Base-by-base conservation (phyloP, 64 coral and sea anemone species). In the Platygyra sinensis region DNA sequence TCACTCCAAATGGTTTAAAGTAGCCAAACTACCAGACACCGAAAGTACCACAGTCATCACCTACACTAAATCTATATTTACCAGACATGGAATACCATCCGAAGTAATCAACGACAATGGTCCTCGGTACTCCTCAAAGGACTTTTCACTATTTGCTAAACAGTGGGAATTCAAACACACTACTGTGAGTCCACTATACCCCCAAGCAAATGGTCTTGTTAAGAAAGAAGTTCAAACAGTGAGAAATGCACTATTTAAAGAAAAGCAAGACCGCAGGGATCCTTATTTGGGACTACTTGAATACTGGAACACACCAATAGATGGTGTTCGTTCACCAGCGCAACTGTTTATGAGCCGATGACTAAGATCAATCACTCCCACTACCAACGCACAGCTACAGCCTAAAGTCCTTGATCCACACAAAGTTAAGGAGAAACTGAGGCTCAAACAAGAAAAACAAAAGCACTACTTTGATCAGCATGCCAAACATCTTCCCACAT, bases 31-130 rank as follows among this genome's bases (percentile, higher is more conserved):
- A 4, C 42, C 72, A 75, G 25, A 88, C 86, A 86, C 83, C 17
- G 50, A 86, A n/a, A 36, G 65, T 16, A 24, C 36, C 33, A 76
- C 69, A 65, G 51, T 75, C 46, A 76, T 59, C 69, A 57, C 38
- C 60, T 63, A 86, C 63, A 42, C n/a, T 4, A 86, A 86, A 64
- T n/a, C n/a, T n/a, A n/a, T 69, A 14, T 86, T 86, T 71, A 64
- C 83, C 69, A 9, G 83, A 49, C 83, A 67, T 67, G 83, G 83
- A 27, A 72, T 72, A 30, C 32, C 73, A 33, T 75, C 73, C 32
- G 73, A 75, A 75, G 73, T 46, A 29, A 75, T 46, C 67, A 75
- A 33, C 32, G 10, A 75, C 30, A 75, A 75, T 75, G 86, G 42
- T 55, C 86, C 73, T 19, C 62, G 82, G 38, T 77, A 76, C 30